phyloP scores from a whole-genome alignment of 64 coral and sea anemone species.

The Montipora capricornis region DNA sequence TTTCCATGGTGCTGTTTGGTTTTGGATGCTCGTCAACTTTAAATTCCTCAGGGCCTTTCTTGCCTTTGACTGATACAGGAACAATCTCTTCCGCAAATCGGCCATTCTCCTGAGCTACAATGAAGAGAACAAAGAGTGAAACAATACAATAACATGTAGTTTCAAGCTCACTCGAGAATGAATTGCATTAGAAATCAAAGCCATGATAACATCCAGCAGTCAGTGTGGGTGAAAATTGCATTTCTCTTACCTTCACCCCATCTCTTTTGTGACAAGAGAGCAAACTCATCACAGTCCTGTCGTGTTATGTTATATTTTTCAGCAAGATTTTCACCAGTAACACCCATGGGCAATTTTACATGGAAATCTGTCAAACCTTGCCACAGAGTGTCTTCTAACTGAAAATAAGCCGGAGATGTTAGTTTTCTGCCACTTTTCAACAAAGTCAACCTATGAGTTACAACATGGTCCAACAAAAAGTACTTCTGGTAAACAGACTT shows the following conservation, averaged over 20 bases:
- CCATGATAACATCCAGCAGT: neutral
- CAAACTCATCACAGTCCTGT: slow-evolving; percentile 94
- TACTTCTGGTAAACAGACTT: too few relatives aligned
- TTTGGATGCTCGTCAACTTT: slow-evolving; percentile 92
- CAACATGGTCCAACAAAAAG: too few relatives aligned
- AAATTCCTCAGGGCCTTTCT: slow-evolving; percentile 93
- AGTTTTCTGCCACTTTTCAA: too few relatives aligned
- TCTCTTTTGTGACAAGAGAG: slow-evolving; percentile 88
- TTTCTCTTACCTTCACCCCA: slow-evolving; percentile 86
- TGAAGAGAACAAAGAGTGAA: neutral
- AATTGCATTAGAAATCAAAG: too few relatives aligned
- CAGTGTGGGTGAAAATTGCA: neutral
- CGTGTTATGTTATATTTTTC: slow-evolving; percentile 93
- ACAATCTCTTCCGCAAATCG: slow-evolving; percentile 92
- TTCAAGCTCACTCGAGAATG: too few relatives aligned
- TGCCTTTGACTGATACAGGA: slow-evolving; percentile 86
- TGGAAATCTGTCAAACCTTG: slow-evolving; percentile 91
- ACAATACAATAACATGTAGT: neutral
- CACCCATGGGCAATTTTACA: slow-evolving; percentile 89
- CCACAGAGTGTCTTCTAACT: slow-evolving; percentile 98
- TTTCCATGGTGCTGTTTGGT: slow-evolving; percentile 80
- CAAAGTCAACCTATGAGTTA: too few relatives aligned
- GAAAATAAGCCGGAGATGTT: too few relatives aligned
- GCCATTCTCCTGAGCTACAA: slow-evolving; percentile 80
- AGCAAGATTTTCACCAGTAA: slow-evolving; percentile 97